A percentile compares a stretch with the other conserved stretches of the same genome.
Conservation (phyloP, 2,888 invertebrate species). For the Zaprionus bogoriensis region DNA sequence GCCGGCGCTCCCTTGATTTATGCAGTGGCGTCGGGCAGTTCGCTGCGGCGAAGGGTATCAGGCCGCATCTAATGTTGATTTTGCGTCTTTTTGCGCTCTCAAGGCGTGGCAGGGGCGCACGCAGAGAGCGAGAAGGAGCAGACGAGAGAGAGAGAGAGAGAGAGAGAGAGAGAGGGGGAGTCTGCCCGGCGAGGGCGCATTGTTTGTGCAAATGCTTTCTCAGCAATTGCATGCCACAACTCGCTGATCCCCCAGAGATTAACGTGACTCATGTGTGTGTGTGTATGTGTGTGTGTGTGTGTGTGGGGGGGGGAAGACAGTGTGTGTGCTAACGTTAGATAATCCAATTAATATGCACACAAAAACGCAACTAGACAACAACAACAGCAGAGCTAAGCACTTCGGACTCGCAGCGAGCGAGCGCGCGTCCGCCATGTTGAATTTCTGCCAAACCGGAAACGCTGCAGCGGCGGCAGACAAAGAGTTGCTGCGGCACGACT, state of each 20-base stretch:
- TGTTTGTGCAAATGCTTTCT: constrained; percentile 73
- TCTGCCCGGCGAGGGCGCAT: constrained; percentile 11
- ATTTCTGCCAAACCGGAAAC: constrained; percentile 65
- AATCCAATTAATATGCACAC: constrained; percentile 80
- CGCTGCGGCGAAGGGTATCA: constrained; percentile 19
- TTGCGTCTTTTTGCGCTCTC: constrained; percentile 64
- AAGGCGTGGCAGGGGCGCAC: constrained; percentile 23
- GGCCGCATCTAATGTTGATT: constrained; percentile 68
- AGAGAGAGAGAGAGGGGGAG: neutral
- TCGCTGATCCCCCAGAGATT: constrained; percentile 75
- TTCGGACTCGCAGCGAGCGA: constrained; percentile 22
- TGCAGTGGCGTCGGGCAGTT: constrained; percentile 45
- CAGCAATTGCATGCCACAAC: constrained; percentile 70
- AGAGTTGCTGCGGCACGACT: constrained; percentile 22
- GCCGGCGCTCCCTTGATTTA: constrained; percentile 51
- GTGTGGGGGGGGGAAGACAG: too few species aligned
- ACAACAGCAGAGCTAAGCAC: constrained; percentile 46
- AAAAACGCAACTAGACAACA: constrained; percentile 71
- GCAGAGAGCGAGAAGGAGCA: too few species aligned
- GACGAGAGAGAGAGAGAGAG: too few species aligned
- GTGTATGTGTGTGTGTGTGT: constrained; percentile 9
- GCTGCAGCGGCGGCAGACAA: constrained; percentile 18
- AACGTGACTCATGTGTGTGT: constrained; percentile 65
- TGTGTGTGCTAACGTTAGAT: constrained; percentile 68
- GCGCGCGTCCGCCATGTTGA: constrained; percentile 59